phyloP scores from a whole-genome alignment of 2,888 invertebrate species.

The Ischnus inquisitorius region DNA sequence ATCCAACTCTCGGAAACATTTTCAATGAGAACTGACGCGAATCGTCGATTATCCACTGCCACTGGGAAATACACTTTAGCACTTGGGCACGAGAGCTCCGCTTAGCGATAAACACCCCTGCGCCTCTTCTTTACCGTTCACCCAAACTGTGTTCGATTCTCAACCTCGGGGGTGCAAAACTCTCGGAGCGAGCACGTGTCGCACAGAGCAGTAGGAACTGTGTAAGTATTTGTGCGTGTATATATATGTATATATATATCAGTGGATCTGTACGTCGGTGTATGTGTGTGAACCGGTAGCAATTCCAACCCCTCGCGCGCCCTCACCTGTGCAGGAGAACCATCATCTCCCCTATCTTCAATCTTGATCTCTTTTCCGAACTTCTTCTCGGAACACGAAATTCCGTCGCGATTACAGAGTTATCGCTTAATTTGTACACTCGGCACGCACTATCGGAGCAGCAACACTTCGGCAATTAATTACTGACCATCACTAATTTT shows the following conservation, averaged over 20 bases:
- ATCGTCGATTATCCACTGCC: not conserved
- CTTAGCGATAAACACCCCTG: not conserved
- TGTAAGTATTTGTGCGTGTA: not conserved
- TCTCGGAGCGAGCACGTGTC: slow-evolving; percentile 36
- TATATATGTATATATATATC: no score
- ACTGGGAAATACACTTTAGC: not conserved
- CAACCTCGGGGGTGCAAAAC: not conserved
- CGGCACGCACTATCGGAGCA: not conserved
- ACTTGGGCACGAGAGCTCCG: not conserved
- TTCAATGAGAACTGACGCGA: slow-evolving; percentile 3
- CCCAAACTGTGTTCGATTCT: not conserved
- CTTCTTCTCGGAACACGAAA: not conserved
- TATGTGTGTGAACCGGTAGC: slow-evolving; percentile 22
- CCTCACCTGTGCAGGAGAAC: not conserved
- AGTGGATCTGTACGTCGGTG: not conserved
- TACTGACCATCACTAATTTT: not conserved
- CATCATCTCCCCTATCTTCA: slow-evolving; percentile 26
- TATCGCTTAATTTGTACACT: not conserved
- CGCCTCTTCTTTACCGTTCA: not conserved
- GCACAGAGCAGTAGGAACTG: slow-evolving; percentile 24
- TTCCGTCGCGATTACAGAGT: not conserved
- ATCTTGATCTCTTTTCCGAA: not conserved
- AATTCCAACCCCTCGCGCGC: slow-evolving; percentile 22
- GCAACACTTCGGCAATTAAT: not conserved
- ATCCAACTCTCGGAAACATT: slow-evolving; percentile 64